A percentile compares a stretch with the other conserved stretches of the same genome.
These are phyloP conservation scores for Drosophila varians DNA, from an alignment of 1,140 invertebrate genomes.

Conservation along the genomic window DNA sequence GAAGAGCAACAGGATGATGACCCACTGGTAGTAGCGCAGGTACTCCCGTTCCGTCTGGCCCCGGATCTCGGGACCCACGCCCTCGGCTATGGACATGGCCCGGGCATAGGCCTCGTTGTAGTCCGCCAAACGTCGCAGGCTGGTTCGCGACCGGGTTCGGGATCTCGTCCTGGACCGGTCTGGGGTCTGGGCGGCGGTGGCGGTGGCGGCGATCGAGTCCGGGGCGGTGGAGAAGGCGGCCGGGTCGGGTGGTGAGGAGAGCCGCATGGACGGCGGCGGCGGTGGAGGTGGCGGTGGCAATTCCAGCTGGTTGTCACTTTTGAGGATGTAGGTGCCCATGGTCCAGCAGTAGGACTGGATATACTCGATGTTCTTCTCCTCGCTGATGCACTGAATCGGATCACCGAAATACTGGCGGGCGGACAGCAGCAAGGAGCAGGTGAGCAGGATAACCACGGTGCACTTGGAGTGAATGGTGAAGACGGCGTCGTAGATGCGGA, in stretches of 20 bases:
- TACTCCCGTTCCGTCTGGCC: conserved; percentile 85
- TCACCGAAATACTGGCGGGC: conserved; percentile 89
- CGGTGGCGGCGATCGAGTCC: background rate
- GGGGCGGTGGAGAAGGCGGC: background rate
- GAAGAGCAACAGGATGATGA: conserved; percentile 91
- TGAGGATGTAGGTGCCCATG: conserved; percentile 89
- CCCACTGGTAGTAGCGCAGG: conserved; percentile 95
- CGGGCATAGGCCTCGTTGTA: conserved; percentile 63
- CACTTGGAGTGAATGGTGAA: conserved; percentile 89
- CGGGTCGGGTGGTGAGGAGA: background rate
- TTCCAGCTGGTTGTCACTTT: conserved; percentile 15
- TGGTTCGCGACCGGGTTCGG: background rate
- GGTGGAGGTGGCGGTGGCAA: too few relatives aligned
- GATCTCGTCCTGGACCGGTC: background rate
- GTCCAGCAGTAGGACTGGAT: conserved; percentile 92
- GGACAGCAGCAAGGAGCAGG: conserved; percentile 87
- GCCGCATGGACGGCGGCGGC: background rate
- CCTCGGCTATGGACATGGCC: conserved; percentile 64
- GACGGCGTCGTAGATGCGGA: conserved; percentile 87
- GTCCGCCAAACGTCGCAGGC: conserved; percentile 28
- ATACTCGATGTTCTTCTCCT: conserved; percentile 85
- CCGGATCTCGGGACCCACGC: conserved; percentile 62
- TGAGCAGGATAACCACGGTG: conserved; percentile 87
- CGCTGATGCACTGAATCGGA: conserved; percentile 87
- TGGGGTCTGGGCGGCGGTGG: background rate